Evolutionary conservation across 2,797 vertebrate genomes (phyloP).

Genomic region (Myotis myotis): DNA sequence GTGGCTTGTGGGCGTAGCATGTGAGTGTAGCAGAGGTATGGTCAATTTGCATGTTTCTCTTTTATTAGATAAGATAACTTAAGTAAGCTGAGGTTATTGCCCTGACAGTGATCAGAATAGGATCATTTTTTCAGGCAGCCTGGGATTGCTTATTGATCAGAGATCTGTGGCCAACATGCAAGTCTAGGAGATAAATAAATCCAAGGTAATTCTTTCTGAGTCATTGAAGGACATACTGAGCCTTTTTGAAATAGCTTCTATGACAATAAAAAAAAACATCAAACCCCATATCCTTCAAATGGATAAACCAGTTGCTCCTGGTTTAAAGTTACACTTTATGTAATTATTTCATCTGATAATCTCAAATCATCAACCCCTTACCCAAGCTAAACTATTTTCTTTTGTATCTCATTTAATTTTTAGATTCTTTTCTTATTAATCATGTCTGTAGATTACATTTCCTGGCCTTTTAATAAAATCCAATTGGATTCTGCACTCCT

Average conservation of each 20-base stretch:
- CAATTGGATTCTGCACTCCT: background rate
- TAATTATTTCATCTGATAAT: slow-evolving; percentile 17
- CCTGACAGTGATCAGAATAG: background rate
- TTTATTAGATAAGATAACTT: background rate
- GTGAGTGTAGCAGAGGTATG: too few relatives aligned
- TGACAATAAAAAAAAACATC: background rate
- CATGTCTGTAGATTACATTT: background rate
- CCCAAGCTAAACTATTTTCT: slow-evolving; percentile 10
- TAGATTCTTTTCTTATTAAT: slow-evolving; percentile 26
- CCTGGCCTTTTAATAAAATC: background rate
- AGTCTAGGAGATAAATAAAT: background rate
- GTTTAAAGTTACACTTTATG: background rate
- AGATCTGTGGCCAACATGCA: background rate
- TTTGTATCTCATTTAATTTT: background rate
- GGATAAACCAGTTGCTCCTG: background rate
- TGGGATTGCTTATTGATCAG: slow-evolving; percentile 25
- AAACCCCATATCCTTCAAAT: background rate
- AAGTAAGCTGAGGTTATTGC: slow-evolving; percentile 8
- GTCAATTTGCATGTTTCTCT: too few relatives aligned
- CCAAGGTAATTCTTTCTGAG: slow-evolving; percentile 29
- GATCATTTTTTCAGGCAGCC: slow-evolving; percentile 17
- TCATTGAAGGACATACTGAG: background rate
- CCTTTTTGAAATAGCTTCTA: background rate
- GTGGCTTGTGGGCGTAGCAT: too few relatives aligned
- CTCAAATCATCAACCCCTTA: background rate